Evolutionary conservation across 2,113 vertebrate species (phyloP), one percentile per base, ranked within the genome.

Genomic region (Gobius niger): DNA sequence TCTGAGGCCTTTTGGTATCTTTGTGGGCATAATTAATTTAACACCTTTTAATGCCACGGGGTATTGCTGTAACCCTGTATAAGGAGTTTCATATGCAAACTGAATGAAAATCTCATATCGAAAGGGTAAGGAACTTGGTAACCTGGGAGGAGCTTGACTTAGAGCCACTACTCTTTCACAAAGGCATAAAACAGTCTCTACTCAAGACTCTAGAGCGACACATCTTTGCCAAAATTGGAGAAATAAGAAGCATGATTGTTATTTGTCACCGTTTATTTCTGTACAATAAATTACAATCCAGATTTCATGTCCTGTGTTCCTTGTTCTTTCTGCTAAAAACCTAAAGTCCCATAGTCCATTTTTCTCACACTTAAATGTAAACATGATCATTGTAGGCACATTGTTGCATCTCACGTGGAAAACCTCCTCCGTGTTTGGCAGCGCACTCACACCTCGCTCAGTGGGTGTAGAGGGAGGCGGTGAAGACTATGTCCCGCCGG

Each of bases 401-500:
- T 65, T 47, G 11, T 51, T 51, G 7, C 11, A 16, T 47, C 9
- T 61, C 59, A 65, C 72, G 70, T 61, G 49, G 24, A 34, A 63
- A 16, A 19, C 60, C 50, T 62, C 54, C 66, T 10, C 66, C 65
- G 11, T 56, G 15, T 5, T 53, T 49, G 44, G 54, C 47, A 49
- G 47, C 64, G n/a, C 24, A 56, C 72, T 78, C 70, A 50, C 73
- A 14, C 54, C 70, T 76, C 62, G 19, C 65, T 94, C 92, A 96
- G 88, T 98, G 96, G 50, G 95, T 97, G 73, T 97, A 97, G 47
- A 97, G 94, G 50, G 95, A 96, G 46, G 96, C 96, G 0, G 95
- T 95, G 79, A 98, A 98, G 72, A 98, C 95, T 0, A 98, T 98
- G 91, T 98, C 96, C 65, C 96, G 90, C 79, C 95, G 94, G 53